phyloP scores from a whole-genome alignment of 2,888 invertebrate genomes.

The Amblyteles armatorius region DNA sequence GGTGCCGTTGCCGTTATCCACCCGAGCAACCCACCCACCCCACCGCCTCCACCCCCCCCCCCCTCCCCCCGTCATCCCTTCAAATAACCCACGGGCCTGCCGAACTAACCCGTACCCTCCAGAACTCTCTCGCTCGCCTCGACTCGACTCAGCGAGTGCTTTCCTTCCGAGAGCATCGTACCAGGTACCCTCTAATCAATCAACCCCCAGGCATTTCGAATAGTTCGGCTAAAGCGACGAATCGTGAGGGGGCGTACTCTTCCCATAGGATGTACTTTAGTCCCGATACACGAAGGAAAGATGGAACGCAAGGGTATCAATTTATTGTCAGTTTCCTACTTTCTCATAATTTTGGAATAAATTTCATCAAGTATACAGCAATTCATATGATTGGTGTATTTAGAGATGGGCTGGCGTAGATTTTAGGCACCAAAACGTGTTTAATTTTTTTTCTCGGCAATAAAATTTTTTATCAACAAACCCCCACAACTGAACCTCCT shows the following conservation, averaged over 20 bases:
- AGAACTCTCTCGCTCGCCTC: constrained; percentile 72
- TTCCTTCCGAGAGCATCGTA: constrained; percentile 69
- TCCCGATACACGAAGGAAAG: not conserved
- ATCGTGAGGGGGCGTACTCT: constrained; percentile 18
- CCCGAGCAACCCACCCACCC: constrained; percentile 60
- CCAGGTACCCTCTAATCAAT: constrained; percentile 84
- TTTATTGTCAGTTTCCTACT: not conserved
- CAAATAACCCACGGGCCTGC: constrained; percentile 82
- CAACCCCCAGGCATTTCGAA: constrained; percentile 83
- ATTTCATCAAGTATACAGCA: too few species aligned
- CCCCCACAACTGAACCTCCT: too few species aligned
- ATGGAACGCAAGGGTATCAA: not conserved
- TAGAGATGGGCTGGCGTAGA: too few species aligned
- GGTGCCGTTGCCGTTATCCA: constrained; percentile 52
- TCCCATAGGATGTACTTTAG: constrained; percentile 14
- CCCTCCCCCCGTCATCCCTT: constrained; percentile 65
- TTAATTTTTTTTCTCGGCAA: too few species aligned
- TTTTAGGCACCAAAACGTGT: too few species aligned
- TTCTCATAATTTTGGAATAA: not conserved
- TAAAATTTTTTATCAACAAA: too few species aligned
- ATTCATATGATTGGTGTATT: too few species aligned
- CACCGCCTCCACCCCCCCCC: not conserved
- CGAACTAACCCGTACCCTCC: constrained; percentile 81
- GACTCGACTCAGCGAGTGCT: constrained; percentile 69
- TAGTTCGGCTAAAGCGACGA: constrained; percentile 59